Evolutionary conservation across 2,888 invertebrate genomes (phyloP), one percentile per base, ranked within the genome.

Genomic region (Elegia similella): DNA sequence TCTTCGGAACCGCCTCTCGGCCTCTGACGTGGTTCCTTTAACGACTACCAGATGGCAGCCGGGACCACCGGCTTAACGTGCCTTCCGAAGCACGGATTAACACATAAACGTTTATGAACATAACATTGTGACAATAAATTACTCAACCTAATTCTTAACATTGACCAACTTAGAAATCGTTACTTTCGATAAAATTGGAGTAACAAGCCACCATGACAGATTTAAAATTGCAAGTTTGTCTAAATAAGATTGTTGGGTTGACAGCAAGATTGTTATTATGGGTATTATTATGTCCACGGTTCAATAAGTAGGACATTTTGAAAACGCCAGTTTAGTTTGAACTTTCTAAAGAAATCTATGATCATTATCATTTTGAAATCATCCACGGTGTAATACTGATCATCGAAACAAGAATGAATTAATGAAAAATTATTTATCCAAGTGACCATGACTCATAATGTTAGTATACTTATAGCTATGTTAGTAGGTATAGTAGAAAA

Each of bases 131-230:
- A 50, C 12, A 34, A 10, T 2, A 16, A 10, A 50, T 50, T 50
- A 16, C 34, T 34, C 50, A 50, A 42, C 53, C 43, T 43, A 42
- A 43, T 52, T 57, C 17, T 44, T 29, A 52, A 15, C 55, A 57
- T 34, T 58, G 43, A 58, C 58, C 58, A 42, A 29, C 47, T 52
- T 44, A 52, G 23, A 42, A 42, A 43, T 29, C n/a, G 23, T 43
- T 29, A 58, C 63, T 65, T 61, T 62, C 65, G 57, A 59, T 59
- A 58, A 61, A 61, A 65, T 61, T 57, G 30, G 54, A 15, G 60
- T 61, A 53, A 59, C 52, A 47, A 47, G 32, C 55, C 57, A 52
- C 59, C 61, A 50, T 60, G 57, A 59, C 30, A 43, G 29, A 43
- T 53, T 43, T 29, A 12, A 43, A 53, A 53, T 53, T 43, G 43